Conservation (phyloP, 2,797 vertebrate species). For the Lerista edwardsae region DNA sequence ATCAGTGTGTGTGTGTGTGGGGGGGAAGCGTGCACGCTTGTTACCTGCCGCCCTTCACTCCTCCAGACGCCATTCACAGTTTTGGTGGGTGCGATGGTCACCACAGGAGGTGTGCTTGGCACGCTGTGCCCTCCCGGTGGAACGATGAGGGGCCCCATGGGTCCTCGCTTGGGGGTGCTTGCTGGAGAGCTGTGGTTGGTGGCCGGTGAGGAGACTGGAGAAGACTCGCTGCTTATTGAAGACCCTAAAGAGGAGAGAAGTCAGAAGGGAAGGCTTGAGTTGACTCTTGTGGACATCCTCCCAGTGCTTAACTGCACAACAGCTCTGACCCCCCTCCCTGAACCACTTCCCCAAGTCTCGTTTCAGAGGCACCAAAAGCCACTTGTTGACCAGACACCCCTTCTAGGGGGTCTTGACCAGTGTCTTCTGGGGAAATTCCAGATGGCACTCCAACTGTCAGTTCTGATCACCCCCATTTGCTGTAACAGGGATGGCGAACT, state of each 20-base stretch:
- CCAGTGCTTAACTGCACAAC: too few relatives aligned
- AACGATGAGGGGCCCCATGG: conserved; percentile 92
- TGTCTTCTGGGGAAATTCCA: not conserved
- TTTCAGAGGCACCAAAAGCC: not conserved
- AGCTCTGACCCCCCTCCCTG: not conserved
- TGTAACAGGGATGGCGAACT: not conserved
- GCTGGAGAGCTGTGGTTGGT: conserved; percentile 98
- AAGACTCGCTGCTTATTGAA: conserved; percentile 97
- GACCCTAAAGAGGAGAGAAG: conserved; percentile 78
- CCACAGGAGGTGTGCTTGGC: conserved; percentile 96
- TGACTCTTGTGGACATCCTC: not conserved
- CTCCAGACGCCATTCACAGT: conserved; percentile 97
- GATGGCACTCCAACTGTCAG: not conserved
- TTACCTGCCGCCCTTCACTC: conserved; percentile 91
- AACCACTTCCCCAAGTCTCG: not conserved
- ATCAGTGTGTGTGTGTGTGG: too few relatives aligned
- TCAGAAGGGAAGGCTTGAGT: not conserved
- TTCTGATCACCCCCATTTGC: not conserved
- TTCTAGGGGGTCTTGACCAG: rapidly evolving
- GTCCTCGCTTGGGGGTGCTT: conserved; percentile 94
- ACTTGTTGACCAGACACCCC: not conserved
- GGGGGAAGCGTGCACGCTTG: too few relatives aligned
- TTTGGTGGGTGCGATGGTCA: conserved; percentile 98
- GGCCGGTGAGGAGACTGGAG: conserved; percentile 95
- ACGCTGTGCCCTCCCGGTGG: conserved; percentile 91